Evolutionary conservation across 2,797 vertebrate genomes (phyloP).

Genomic region (Argentina silus): DNA sequence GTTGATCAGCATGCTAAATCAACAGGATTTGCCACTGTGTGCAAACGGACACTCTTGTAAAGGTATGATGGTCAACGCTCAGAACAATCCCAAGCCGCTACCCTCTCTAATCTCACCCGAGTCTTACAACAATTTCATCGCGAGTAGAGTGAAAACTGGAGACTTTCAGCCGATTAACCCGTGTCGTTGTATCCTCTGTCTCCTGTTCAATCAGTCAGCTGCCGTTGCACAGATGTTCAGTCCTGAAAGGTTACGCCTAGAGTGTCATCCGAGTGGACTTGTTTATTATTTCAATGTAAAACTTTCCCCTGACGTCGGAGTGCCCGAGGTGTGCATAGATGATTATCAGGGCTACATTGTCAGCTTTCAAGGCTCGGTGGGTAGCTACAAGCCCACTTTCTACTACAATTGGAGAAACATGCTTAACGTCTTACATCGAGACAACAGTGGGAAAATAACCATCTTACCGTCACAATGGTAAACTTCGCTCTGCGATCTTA

Average conservation of each 20-base stretch:
- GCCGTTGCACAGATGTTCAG: slow-evolving; percentile 1
- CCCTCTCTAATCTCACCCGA: slow-evolving; percentile 2
- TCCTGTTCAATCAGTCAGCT: slow-evolving; percentile 5
- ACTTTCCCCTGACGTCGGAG: not conserved
- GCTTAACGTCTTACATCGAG: not conserved
- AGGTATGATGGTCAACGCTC: not conserved
- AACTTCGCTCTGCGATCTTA: not conserved
- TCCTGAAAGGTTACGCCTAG: not conserved
- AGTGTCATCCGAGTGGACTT: not conserved
- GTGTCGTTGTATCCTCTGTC: slow-evolving; percentile 6
- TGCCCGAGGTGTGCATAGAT: not conserved
- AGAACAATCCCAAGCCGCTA: not conserved
- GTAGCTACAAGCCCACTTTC: slow-evolving; percentile 9
- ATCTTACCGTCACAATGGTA: not conserved
- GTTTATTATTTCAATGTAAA: slow-evolving; percentile 13
- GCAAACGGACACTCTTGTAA: not conserved
- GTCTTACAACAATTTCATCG: not conserved
- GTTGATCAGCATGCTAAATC: not conserved
- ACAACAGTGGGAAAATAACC: not conserved
- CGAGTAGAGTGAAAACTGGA: not conserved
- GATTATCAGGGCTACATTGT: not conserved
- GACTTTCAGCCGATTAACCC: not conserved
- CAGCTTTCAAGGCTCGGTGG: slow-evolving; percentile 8
- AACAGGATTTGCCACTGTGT: not conserved
- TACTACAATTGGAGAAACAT: not conserved